Conservation (phyloP, 1,140 invertebrate species). For the Drosophila sp. region DNA sequence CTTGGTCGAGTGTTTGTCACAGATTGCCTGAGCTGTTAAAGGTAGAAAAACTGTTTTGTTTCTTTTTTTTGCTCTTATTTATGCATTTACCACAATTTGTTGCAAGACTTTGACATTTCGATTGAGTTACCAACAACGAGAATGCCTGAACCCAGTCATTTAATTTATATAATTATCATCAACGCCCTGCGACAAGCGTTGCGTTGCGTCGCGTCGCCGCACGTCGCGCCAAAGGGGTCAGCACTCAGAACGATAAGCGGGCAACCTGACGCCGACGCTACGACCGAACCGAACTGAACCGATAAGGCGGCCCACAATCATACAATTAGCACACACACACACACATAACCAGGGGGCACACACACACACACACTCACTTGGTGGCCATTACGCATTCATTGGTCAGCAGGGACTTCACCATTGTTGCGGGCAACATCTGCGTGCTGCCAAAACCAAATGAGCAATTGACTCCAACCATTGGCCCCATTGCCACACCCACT, state of each 20-base stretch:
- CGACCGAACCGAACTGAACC: conserved; percentile 58
- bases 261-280: conserved; percentile 22
- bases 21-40: conserved; percentile 43
- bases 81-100: conserved; percentile 59
- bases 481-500: conserved; percentile 8
- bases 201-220: conserved; percentile 28
- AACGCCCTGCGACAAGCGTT: conserved; percentile 34
- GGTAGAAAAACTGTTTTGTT: conserved; percentile 6
- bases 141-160: conserved; percentile 16
- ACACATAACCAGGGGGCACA: conserved; percentile 7
- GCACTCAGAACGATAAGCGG: conserved; percentile 65
- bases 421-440: conserved; percentile 68
- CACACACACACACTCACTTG: conserved; percentile 23
- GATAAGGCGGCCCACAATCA: conserved; percentile 60
- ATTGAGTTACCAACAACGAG: conserved; percentile 62
- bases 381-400: conserved; percentile 77
- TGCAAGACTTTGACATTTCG: conserved; percentile 68
- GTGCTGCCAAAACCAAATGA: conserved; percentile 79
- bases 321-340: conserved; percentile 42
- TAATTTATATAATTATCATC: conserved; percentile 72
- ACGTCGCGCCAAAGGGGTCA: conserved; percentile 60
- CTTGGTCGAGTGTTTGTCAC: conserved; percentile 40
- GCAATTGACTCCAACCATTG: conserved; percentile 66
- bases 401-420: conserved; percentile 68
- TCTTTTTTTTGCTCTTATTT: conserved; percentile 36